Conservation (phyloP, 2,888 invertebrate genomes). For the Cordilura impudica region DNA sequence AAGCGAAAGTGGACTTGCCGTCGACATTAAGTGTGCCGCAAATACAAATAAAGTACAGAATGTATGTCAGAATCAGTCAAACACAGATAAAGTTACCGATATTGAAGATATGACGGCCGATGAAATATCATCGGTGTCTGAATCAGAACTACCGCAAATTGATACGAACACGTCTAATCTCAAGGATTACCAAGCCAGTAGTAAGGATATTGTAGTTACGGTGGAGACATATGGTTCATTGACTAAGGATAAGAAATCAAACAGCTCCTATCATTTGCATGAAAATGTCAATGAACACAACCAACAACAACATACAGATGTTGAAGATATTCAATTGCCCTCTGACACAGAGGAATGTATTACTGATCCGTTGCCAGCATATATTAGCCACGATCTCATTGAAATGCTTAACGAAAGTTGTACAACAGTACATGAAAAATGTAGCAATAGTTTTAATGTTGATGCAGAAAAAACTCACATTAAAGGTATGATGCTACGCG, state of each 20-base stretch:
- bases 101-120: conserved; percentile 78
- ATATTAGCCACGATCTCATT: conserved; percentile 73
- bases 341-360: conserved; percentile 78
- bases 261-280: not conserved
- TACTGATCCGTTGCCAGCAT: conserved; percentile 56
- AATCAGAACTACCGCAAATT: conserved; percentile 61
- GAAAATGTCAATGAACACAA: conserved; percentile 41
- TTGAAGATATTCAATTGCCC: conserved; percentile 78
- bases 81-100: conserved; percentile 73
- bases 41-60: conserved; percentile 33
- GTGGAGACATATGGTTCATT: conserved; percentile 48
- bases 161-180: conserved; percentile 57
- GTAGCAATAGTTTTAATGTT: conserved; percentile 77
- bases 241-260: conserved; percentile 49
- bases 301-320: conserved; percentile 75
- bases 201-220: conserved; percentile 60
- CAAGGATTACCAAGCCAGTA: conserved; percentile 62
- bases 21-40: not conserved
- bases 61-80: conserved; percentile 40
- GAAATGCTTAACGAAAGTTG: conserved; percentile 78
- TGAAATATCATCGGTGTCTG: conserved; percentile 70
- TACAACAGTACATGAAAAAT: conserved; percentile 78
- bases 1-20: conserved; percentile 72
- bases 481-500: conserved; percentile 78
- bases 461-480: conserved; percentile 79